These are phyloP conservation scores for Hippoglossus hippoglossus DNA, from an alignment of 2,797 vertebrate genomes.

Conservation along the genomic window DNA sequence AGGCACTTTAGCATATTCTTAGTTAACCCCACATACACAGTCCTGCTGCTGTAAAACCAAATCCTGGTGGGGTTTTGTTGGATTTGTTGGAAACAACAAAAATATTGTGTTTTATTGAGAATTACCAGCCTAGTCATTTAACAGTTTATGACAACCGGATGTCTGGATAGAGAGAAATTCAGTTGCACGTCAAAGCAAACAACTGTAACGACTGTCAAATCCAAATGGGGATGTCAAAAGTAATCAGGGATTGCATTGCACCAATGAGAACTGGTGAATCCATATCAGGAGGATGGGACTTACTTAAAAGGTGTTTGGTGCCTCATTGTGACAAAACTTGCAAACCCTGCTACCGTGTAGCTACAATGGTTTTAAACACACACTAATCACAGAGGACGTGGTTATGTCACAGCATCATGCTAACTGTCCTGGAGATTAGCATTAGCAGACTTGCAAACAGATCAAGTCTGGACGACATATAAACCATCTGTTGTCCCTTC, in stretches of 20 bases:
- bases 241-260: slow-evolving; percentile 66
- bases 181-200: slow-evolving; percentile 17
- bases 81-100: not conserved
- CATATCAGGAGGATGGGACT: slow-evolving; percentile 29
- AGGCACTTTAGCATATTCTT: too few relatives aligned
- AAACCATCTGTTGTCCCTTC: slow-evolving; percentile 49
- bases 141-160: slow-evolving; percentile 10
- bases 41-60: too few relatives aligned
- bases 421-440: slow-evolving; percentile 41
- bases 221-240: slow-evolving; percentile 61
- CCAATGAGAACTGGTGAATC: slow-evolving; percentile 33
- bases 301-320: slow-evolving; percentile 24
- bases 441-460: slow-evolving; percentile 49
- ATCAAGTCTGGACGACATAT: slow-evolving; percentile 49
- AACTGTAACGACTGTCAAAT: slow-evolving; percentile 34
- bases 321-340: slow-evolving; percentile 2
- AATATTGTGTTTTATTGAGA: not conserved
- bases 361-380: not conserved
- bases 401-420: slow-evolving; percentile 14
- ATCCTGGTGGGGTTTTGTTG: too few relatives aligned
- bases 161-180: slow-evolving; percentile 28
- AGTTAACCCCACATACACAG: too few relatives aligned
- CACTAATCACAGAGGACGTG: not conserved
- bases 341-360: not conserved
- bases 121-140: not conserved